These are phyloP conservation scores for Hermaeophaga mercurialis DNA, from an alignment of 2,888 invertebrate species.

Conservation along the genomic window DNA sequence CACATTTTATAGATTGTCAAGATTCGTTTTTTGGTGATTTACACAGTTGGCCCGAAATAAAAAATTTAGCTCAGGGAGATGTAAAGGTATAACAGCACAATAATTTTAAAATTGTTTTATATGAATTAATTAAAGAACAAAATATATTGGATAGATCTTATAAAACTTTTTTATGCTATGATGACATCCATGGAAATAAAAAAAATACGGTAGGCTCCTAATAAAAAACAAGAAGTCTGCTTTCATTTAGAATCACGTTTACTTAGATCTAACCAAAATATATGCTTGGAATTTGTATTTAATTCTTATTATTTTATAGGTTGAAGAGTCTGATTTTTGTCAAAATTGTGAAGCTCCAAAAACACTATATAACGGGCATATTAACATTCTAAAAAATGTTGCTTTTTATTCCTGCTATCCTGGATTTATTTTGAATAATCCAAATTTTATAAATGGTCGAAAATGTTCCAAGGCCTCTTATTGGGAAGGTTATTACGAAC, in stretches of 20 bases:
- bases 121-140: too few species aligned
- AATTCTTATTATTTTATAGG: constrained; percentile 3
- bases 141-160: too few species aligned
- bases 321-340: constrained; percentile 51
- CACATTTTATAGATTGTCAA: constrained; percentile 56
- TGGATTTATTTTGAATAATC: constrained; percentile 52
- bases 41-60: constrained; percentile 67
- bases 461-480: constrained; percentile 61
- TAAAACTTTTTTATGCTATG: too few species aligned
- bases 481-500: constrained; percentile 60
- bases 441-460: constrained; percentile 47
- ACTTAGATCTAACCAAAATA: too few species aligned
- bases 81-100: constrained; percentile 56
- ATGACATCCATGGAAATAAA: too few species aligned
- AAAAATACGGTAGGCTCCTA: too few species aligned
- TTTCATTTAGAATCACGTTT: too few species aligned
- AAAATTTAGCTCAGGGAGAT: constrained; percentile 61
- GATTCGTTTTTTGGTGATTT: constrained; percentile 62
- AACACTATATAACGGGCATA: constrained; percentile 56
- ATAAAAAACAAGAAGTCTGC: too few species aligned
- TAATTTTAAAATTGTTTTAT: too few species aligned
- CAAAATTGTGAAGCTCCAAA: constrained; percentile 58
- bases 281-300: too few species aligned
- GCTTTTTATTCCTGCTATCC: constrained; percentile 59
- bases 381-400: constrained; percentile 56